Evolutionary conservation across 2,888 invertebrate species (phyloP), one percentile per base, ranked within the genome.

Genomic region (Amphipoea lucens): DNA sequence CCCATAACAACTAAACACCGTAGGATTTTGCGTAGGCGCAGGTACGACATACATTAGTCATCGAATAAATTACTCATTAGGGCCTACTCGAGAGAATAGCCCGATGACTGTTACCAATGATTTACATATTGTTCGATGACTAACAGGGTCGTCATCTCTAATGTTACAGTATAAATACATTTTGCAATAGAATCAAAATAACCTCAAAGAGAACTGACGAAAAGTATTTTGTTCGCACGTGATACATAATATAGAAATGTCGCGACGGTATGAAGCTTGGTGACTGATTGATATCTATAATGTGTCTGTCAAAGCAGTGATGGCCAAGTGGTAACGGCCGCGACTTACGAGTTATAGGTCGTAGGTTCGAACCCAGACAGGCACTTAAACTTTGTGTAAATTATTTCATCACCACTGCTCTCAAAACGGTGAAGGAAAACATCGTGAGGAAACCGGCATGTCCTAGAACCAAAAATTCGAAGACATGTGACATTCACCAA

Each of bases 1-100:
- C 40, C 40, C 40, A 54, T 14, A 66, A 20, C 48, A 42, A 42
- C 29, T 29, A 71, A 76, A 23, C 60, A 71, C 40, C 45, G 45
- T 71, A 62, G 23, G 36, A 60, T 14, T 51, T 40, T 6, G 29
- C 42, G n/a, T 60, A 60, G 57, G 57, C n/a, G 57, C 4, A 60
- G 23, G 57, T 40, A 23, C 54, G 17, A 45, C 45, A 48, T 23
- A 42, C n/a, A 65, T 81, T 69, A 70, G 81, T 81, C 85, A 84
- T 81, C 17, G 14, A 60, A 23, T 20, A 48, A 80, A 81, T 48
- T 29, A 73, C 74, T 42, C 29, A 73, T 48, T 20, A 81, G 23
- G 45, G 54, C 20, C n/a, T 14, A 51, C 42, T 29, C 36, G 54
- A n/a, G n/a, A 45, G 17, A 60, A 57, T 4, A 20, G 14, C 14